Conservation (phyloP, 2,888 invertebrate species). For the Caenorhabditis sulstoni region DNA sequence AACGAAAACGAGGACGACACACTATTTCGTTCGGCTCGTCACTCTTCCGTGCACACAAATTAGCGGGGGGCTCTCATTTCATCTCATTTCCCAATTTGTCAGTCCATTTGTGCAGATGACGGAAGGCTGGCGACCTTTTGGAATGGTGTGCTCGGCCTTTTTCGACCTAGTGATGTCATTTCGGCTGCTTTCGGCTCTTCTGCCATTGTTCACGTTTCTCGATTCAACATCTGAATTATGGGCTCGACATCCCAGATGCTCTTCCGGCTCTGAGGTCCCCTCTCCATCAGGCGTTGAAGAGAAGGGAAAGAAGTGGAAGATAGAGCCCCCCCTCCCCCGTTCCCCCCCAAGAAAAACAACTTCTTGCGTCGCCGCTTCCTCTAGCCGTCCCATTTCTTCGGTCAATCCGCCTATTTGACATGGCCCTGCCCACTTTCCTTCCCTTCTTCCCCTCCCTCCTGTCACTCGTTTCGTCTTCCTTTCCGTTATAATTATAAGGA, state of each 20-base stretch:
- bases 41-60: conserved; percentile 13
- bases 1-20: background rate
- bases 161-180: too few relatives aligned
- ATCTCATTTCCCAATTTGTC: background rate
- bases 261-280: too few relatives aligned
- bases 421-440: background rate
- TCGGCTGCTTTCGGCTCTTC: too few relatives aligned
- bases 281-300: conserved; percentile 9
- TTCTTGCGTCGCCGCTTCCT: background rate
- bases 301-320: conserved; percentile 16
- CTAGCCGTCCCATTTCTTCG: background rate
- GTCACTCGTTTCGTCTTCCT: conserved; percentile 30
- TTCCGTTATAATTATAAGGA: conserved; percentile 35
- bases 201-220: conserved; percentile 11
- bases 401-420: conserved; percentile 3
- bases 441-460: background rate
- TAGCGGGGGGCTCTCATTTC: conserved; percentile 26
- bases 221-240: too few relatives aligned
- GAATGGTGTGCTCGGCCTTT: too few relatives aligned
- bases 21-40: conserved; percentile 7
- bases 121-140: too few relatives aligned
- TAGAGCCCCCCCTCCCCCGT: background rate
- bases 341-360: conserved; percentile 43
- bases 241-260: too few relatives aligned
- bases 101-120: too few relatives aligned